phyloP scores from a whole-genome alignment of 2,888 invertebrate species.

The Aphidoletes aphidimyza region DNA sequence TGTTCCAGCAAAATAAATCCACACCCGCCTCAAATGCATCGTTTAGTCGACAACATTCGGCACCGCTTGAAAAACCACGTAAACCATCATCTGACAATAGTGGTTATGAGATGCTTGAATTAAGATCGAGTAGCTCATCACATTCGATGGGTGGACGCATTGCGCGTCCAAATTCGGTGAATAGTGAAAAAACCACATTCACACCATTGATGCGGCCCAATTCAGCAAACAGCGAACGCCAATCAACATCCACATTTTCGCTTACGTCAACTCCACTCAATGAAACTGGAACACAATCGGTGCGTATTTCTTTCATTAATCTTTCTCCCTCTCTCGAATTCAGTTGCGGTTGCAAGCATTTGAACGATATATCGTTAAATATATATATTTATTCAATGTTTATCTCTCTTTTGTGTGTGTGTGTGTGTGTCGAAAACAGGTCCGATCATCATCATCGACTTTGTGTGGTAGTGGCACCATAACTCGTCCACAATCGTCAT shows the following conservation, averaged over 20 bases:
- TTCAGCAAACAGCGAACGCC: slow-evolving; percentile 61
- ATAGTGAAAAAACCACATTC: slow-evolving; percentile 61
- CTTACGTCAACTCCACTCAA: slow-evolving; percentile 59
- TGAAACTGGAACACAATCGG: slow-evolving; percentile 34
- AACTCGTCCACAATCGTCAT: slow-evolving; percentile 47
- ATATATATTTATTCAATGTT: no score
- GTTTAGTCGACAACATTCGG: slow-evolving; percentile 62
- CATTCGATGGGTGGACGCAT: slow-evolving; percentile 56
- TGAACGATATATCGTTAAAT: no score
- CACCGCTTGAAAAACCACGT: not conserved
- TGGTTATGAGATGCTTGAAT: slow-evolving; percentile 62
- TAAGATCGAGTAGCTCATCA: slow-evolving; percentile 35
- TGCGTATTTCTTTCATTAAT: no score
- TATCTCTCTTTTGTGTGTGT: no score
- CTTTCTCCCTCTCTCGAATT: no score
- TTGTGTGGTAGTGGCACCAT: slow-evolving; percentile 58
- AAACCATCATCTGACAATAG: slow-evolving; percentile 57
- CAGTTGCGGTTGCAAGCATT: no score
- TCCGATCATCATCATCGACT: slow-evolving; percentile 59
- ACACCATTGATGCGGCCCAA: slow-evolving; percentile 59
- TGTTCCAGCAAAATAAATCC: slow-evolving; percentile 38
- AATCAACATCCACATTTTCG: slow-evolving; percentile 59
- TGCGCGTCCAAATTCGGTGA: slow-evolving; percentile 64
- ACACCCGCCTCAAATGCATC: not conserved
- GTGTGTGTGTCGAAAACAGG: no score